A percentile compares a stretch with the other conserved stretches of the same genome.
phyloP scores from a whole-genome alignment of 2,113 vertebrate species.

The Diphyllodes magnificus region DNA sequence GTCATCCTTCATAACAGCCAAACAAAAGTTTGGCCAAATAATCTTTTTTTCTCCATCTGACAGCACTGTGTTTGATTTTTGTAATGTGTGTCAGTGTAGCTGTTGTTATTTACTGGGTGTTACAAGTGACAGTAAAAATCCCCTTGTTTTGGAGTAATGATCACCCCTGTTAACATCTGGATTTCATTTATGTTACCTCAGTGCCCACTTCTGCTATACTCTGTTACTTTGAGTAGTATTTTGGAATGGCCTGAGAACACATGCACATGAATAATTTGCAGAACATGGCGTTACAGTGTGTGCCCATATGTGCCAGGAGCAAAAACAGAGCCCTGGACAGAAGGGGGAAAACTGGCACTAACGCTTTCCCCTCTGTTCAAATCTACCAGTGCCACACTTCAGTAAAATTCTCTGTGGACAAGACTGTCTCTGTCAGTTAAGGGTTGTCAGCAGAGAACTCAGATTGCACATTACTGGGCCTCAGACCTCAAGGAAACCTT shows the following conservation, averaged over 20 bases:
- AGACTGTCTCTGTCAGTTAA: background rate
- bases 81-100: conserved; percentile 1
- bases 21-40: conserved; percentile 61
- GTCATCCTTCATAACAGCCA: conserved; percentile 63
- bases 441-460: background rate
- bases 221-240: background rate
- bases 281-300: background rate
- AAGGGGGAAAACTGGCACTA: background rate
- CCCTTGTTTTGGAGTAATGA: background rate
- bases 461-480: background rate
- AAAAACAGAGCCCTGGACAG: background rate
- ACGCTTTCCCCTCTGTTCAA: background rate
- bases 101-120: conserved; percentile 58
- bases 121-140: conserved; percentile 41
- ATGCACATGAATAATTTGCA: background rate
- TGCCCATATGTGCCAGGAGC: background rate
- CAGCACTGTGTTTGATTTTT: conserved; percentile 13
- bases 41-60: conserved; percentile 14
- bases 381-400: background rate
- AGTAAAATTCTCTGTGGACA: background rate
- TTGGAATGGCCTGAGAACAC: background rate
- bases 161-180: conserved; percentile 7
- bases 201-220: background rate
- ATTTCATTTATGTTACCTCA: conserved; percentile 28
- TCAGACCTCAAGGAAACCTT: background rate